phyloP scores from a whole-genome alignment of 2,888 invertebrate species.

The Drosophila stalkeri region DNA sequence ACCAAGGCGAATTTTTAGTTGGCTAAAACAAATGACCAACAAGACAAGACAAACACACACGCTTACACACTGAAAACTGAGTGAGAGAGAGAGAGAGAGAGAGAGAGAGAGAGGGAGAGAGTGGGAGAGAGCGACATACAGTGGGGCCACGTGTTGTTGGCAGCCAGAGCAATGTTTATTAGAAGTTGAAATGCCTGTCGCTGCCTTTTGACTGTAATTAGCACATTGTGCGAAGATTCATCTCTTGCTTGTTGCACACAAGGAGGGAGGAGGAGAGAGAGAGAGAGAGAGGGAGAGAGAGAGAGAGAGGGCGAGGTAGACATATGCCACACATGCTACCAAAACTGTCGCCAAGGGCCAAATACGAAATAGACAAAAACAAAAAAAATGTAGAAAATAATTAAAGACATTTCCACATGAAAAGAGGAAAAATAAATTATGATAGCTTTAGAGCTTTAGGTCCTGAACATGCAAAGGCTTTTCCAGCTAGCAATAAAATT shows the following conservation, averaged over 20 bases:
- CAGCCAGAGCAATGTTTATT: slow-evolving; percentile 54
- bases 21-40: slow-evolving; percentile 61
- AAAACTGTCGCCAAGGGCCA: slow-evolving; percentile 31
- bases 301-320: background rate
- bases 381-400: background rate
- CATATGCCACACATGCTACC: slow-evolving; percentile 19
- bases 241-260: slow-evolving; percentile 27
- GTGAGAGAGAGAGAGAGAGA: background rate
- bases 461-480: too few species aligned
- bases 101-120: background rate
- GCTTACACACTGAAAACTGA: slow-evolving; percentile 2
- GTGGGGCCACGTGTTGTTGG: slow-evolving; percentile 55
- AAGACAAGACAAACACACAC: slow-evolving; percentile 29
- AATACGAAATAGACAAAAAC: background rate
- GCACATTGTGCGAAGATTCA: slow-evolving; percentile 67
- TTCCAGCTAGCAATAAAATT: too few species aligned
- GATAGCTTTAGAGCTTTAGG: too few species aligned
- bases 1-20: slow-evolving; percentile 62
- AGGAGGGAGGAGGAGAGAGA: background rate
- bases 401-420: background rate
- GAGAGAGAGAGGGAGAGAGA: too few species aligned
- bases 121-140: slow-evolving; percentile 4
- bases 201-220: slow-evolving; percentile 74
- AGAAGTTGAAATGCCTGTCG: slow-evolving; percentile 66
- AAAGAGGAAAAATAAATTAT: background rate